Conservation (phyloP, 37 sponge, comb jelly and placozoan species). For the Chondrosia reniformis region DNA sequence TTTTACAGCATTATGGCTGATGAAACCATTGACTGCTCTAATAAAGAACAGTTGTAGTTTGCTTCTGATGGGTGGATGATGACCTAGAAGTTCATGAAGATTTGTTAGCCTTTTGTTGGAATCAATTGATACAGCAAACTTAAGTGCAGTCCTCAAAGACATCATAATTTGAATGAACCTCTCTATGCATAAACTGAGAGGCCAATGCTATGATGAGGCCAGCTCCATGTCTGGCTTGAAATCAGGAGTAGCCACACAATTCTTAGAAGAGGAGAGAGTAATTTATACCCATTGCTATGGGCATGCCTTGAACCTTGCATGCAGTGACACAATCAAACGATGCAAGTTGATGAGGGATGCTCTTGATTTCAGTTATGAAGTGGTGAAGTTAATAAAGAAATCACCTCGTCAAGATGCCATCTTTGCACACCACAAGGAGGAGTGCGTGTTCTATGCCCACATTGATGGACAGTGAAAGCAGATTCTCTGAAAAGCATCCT, state of each 20-base stretch:
- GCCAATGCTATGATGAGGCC: conserved; percentile 68
- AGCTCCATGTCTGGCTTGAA: conserved; percentile 36
- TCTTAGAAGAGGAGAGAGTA: conserved; percentile 50
- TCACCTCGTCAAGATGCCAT: conserved; percentile 50
- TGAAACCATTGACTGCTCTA: conserved; percentile 43
- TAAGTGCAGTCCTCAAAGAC: conserved; percentile 20
- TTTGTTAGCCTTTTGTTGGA: conserved; percentile 33
- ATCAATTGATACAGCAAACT: conserved; percentile 28
- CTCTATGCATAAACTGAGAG: conserved; percentile 41
- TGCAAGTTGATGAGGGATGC: conserved; percentile 25
- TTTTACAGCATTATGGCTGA: conserved; percentile 49
- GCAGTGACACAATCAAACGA: background rate
- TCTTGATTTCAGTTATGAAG: conserved; percentile 29
- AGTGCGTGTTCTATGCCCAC: conserved; percentile 51
- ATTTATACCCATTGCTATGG: conserved; percentile 65
- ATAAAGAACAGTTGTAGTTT: conserved; percentile 45
- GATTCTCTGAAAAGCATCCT: background rate
- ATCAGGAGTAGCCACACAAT: conserved; percentile 43
- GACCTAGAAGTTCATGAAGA: conserved; percentile 31
- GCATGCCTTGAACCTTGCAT: conserved; percentile 2
- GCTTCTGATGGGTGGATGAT: conserved; percentile 48
- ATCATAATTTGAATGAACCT: conserved; percentile 22
- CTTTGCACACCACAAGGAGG: conserved; percentile 49
- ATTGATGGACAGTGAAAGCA: conserved; percentile 34
- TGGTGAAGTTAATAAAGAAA: conserved; percentile 22